A percentile compares a stretch with the other conserved stretches of the same genome.
Conservation (phyloP, 2,797 vertebrate species). For the Amniataba percoides region DNA sequence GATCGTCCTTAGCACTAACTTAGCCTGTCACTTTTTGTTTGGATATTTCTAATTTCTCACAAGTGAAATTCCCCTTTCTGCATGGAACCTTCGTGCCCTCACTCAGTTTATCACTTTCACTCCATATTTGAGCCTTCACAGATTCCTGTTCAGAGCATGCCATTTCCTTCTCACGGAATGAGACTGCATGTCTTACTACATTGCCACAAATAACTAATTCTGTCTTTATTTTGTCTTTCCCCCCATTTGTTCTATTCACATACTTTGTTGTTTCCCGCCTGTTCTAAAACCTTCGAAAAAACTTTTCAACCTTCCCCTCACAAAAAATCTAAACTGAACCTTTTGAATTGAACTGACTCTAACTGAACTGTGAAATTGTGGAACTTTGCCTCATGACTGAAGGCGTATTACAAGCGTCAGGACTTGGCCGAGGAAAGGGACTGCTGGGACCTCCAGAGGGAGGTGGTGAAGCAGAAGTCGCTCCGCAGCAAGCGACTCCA, state of each 20-base stretch:
- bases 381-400: conserved; percentile 67
- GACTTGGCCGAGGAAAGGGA: conserved; percentile 86
- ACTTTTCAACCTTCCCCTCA: conserved; percentile 63
- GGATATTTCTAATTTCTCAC: conserved; percentile 44
- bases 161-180: conserved; percentile 88
- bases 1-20: conserved; percentile 22
- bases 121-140: conserved; percentile 77
- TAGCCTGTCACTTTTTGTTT: conserved; percentile 32
- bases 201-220: conserved; percentile 95
- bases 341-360: conserved; percentile 75
- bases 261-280: conserved; percentile 88
- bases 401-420: conserved; percentile 91
- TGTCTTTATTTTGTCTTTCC: conserved; percentile 96
- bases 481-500: conserved; percentile 93
- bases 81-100: conserved; percentile 38
- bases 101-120: conserved; percentile 54
- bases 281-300: conserved; percentile 85
- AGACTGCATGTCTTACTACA: conserved; percentile 92
- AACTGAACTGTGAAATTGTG: conserved; percentile 71
- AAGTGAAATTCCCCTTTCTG: conserved; percentile 18
- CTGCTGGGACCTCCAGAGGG: conserved; percentile 91
- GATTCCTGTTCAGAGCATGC: conserved; percentile 91
- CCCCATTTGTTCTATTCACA: conserved; percentile 88
- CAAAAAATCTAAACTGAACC: conserved; percentile 75
- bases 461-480: conserved; percentile 90